Base-by-base conservation (phyloP, 1,140 invertebrate species). In the Drosophila miranda region DNA sequence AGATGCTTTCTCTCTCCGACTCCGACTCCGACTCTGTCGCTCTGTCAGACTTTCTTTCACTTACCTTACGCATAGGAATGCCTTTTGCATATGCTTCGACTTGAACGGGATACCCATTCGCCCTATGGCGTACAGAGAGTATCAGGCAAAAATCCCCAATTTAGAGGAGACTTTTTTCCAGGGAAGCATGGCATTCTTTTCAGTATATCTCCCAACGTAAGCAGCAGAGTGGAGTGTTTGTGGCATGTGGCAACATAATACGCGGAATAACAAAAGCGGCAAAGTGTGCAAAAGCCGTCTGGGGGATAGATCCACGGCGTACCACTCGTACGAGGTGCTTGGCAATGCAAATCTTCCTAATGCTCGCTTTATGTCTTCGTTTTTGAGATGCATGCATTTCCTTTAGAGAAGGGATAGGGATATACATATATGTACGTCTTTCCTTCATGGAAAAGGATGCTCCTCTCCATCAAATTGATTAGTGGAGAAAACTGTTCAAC, bases 251-350 rank as follows among this genome's bases (percentile, higher is more conserved):
- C 50, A 72, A 55, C 82, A 87, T 87, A 88, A 87, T 86, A 78
- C 68, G 80, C 80, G 75, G 75, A 86, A 84, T 86, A 84, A 86
- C 80, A 86, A 81, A 74, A 76, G 80, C 76, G 81, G 73, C 77
- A 68, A 84, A 84, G 81, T 84, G 82, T 58, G 82, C 64, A 59
- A 82, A 81, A 77, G 73, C 78, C 75, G 77, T 84, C 81, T 87
- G 58, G 73, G 34, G 34, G 34, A 38, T 38, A 38, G 11, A 13
- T 38, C 55, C 43, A 9, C 52, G 19, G 55, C 46, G 51, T 57
- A 56, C 48, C 60, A 71, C 44, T 42, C 43, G 48, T 16, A 34
- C 53, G 59, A 57, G 53, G 52, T 74, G 41, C 51, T 73, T 73
- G 58, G 58, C 59, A 74, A 56, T 74, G 70, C 69, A 73, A 73